Evolutionary conservation across 2,797 vertebrate species (phyloP), one percentile per base, ranked within the genome.

Genomic region (Anguilla pacifica): DNA sequence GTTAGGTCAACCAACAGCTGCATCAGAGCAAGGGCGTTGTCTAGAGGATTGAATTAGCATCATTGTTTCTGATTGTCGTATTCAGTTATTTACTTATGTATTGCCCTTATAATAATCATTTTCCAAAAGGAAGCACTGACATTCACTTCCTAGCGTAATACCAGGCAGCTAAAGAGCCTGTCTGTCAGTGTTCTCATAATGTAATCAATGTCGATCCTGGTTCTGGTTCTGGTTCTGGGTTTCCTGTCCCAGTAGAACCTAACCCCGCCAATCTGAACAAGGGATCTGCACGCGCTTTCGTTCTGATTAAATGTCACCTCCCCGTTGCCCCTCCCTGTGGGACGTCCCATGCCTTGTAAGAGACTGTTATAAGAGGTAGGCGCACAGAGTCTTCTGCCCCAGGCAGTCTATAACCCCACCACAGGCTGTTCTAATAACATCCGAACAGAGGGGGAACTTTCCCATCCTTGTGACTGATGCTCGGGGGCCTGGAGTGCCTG

Each of bases 381-480:
- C 25, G 61, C 17, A n/a, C 61, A 64, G 22, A 64, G 19, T 11
- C 22, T 22, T 22, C 61, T 5, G 61, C 61, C 61, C 22, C 61
- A 22, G 61, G 61, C 61, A 25, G 61, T 64, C 64, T 28, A 19
- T 70, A 13, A 85, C 35, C 43, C 35, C 28, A 22, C 57, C 57
- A 35, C 31, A 84, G 55, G 28, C 15, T 31, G 35, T 59, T 84
- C 53, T 70, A 51, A 85, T 49, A 70, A 39, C 85, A 67, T 70
- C 64, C 64, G 51, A 84, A 25, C 64, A 28, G 22, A 57, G 39
- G 10, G 11, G 85, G 35, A 39, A 85, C 43, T 85, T 85, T 70
- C 85, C 85, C 85, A 70, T 85, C 85, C 70, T 0, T 74, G 9
- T 84, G 83, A 57, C 53, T 49, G 85, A 85, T 85, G 43, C 59